Evolutionary conservation across 1,140 invertebrate genomes (phyloP), one percentile per base, ranked within the genome.

Genomic region (Arion vulgaris): DNA sequence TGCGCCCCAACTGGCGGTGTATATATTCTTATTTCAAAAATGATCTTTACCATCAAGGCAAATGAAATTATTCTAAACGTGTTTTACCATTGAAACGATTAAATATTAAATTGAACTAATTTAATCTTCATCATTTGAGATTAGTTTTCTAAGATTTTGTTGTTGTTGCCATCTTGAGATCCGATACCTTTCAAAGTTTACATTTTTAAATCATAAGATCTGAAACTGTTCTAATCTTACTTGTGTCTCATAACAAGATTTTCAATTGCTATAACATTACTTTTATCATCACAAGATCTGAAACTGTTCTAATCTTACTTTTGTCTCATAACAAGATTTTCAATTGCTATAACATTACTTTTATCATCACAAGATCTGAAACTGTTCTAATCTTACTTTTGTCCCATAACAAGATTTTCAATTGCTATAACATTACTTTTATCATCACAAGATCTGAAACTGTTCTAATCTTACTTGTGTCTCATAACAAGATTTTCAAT

Each of bases 151-250:
- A n/a, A n/a, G n/a, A n/a, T n/a, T n/a, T n/a, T n/a, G n/a, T n/a
- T n/a, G n/a, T n/a, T n/a, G n/a, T n/a, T 57, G 86, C 84, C 68
- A 86, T 57, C 86, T 86, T 87, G 2, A 84, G 74, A 62, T 87
- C 85, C 19, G 86, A 81, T 15, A 87, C 81, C 28, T 80, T 87
- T 49, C 86, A 7, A 57, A 7, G 4, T 80, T 83, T 75, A 87
- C 85, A 68, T 77, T 79, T 57, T 85, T 85, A 53, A n/a, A 87
- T 57, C 85, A 86, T 87, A 0, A 84, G 74, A 49, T 87, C 86
- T 28, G 86, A 81, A 15, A 87, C 78, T 36, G 82, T 87, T 49
- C 86, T 85, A 57, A 11, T 57, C 77, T 83, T 75, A 87, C 86
- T 71, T 77, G 74, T 57, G 85, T 85, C 68, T 86, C n/a, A n/a